These are phyloP conservation scores for Heteropelma amictum DNA, from an alignment of 2,888 invertebrate species.

Conservation along the genomic window DNA sequence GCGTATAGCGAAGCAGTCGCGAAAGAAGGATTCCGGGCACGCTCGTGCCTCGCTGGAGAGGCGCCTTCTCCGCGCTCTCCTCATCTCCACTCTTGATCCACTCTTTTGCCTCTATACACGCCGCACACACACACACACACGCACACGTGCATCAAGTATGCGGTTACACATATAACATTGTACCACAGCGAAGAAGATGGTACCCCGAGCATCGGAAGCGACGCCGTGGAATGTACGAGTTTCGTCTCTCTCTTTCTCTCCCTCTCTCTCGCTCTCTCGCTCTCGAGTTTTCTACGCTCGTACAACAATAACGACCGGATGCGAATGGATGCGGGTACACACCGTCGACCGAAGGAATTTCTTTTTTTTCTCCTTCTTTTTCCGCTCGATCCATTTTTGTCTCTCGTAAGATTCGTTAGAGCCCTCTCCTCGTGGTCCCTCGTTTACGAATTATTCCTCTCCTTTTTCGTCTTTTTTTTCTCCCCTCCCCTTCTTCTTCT, in stretches of 20 bases:
- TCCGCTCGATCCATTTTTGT: too few relatives aligned
- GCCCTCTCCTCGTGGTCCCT: background rate
- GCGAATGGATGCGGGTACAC: constrained; percentile 32
- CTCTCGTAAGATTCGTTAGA: constrained; percentile 19
- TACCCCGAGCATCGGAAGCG: constrained; percentile 45
- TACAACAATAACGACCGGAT: constrained; percentile 47
- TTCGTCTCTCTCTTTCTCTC: background rate
- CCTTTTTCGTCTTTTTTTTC: too few relatives aligned
- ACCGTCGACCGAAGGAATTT: constrained; percentile 14
- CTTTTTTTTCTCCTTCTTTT: constrained; percentile 7
- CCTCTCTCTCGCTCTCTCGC: background rate
- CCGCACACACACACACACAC: constrained; percentile 6
- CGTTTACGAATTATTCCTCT: background rate
- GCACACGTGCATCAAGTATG: background rate
- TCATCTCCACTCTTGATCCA: constrained; percentile 38
- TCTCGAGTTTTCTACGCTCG: constrained; percentile 38
- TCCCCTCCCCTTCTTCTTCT: background rate
- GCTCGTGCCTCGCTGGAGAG: constrained; percentile 45
- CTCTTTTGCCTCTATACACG: constrained; percentile 9
- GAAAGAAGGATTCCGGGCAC: constrained; percentile 48
- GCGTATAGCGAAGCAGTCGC: background rate
- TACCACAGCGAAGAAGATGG: constrained; percentile 32
- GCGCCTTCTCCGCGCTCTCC: too few relatives aligned
- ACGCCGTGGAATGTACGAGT: constrained; percentile 46
- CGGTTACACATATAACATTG: constrained; percentile 29